A percentile compares a stretch with the other conserved stretches of the same genome.
Evolutionary conservation across 2,113 vertebrate genomes (phyloP).

Genomic region (Mobula birostris): DNA sequence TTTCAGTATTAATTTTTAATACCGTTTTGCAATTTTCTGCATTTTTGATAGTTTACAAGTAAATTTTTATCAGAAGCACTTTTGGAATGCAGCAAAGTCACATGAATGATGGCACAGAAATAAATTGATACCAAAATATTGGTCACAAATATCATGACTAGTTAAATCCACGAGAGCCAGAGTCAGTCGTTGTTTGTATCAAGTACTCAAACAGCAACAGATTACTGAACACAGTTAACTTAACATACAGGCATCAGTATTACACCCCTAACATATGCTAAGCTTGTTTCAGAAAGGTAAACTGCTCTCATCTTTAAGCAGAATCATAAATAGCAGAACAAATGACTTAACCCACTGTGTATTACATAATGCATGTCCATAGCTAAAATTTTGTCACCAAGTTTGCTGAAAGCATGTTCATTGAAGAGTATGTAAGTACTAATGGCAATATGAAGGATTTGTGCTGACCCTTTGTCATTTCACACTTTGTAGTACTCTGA

Average conservation of each 20-base stretch:
- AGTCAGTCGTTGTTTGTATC: not conserved
- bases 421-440: conserved; percentile 35
- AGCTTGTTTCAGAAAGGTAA: conserved; percentile 32
- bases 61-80: conserved; percentile 5
- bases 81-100: conserved; percentile 7
- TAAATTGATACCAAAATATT: not conserved
- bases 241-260: not conserved
- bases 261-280: not conserved
- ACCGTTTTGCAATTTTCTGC: conserved; percentile 16
- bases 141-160: conserved; percentile 8
- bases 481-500: conserved; percentile 35
- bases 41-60: conserved; percentile 4
- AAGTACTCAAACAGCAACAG: conserved; percentile 3
- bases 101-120: conserved; percentile 17
- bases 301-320: conserved; percentile 13
- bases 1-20: not conserved
- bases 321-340: conserved; percentile 23
- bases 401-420: conserved; percentile 34
- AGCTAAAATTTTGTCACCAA: conserved; percentile 22
- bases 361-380: conserved; percentile 35
- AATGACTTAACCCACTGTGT: conserved; percentile 15
- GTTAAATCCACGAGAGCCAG: not conserved
- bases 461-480: conserved; percentile 26
- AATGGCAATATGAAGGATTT: conserved; percentile 32
- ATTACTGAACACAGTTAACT: conserved; percentile 23